Base-by-base conservation (phyloP, 2,888 invertebrate species). In the Asteroscopus sphinx region DNA sequence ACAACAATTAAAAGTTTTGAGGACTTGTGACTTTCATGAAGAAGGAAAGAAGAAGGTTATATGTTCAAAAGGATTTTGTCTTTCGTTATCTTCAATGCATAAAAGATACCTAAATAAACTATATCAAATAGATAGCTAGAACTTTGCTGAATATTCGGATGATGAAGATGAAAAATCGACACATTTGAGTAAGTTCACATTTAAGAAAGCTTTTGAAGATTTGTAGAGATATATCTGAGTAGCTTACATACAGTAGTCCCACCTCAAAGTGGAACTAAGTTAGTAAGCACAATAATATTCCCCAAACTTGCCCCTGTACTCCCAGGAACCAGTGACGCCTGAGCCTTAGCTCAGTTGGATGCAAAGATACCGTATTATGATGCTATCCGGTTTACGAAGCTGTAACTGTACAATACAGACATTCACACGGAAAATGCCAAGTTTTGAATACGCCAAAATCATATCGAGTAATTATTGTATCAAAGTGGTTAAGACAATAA, bases 351-450 rank as follows among this genome's bases (percentile, higher is more conserved):
- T 30, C 21, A 36, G 30, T 17, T 21, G 16, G 13, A 25, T 37
- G 35, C 28, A 16, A 37, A 51, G 42, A 49, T 53, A 63, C 63
- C 55, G 54, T 68, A 47, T 41, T 42, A 39, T 32, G 62, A 48
- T 25, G 68, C 35, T 47, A 12, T 40, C 63, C 58, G 58, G 55
- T 56, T 59, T 36, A 15, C 30, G 15, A 15, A 59, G 8, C 25
- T 30, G 1, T 71, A 53, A 42, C 57, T 52, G 52, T 61, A 33
- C 33, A 9, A 3, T 12, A 21, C 44, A 41, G 35, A 33, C n/a
- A 30, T 15, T 6, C 25, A 33, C 8, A 36, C 41, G 21, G 51
- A 64, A 47, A 46, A 40, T 0, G 0, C 9, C 1, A 36, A 33
- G n/a, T 44, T 32, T 45, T 26, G 15, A 35, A 21, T 39, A 40